phyloP scores from a whole-genome alignment of 2,888 invertebrate genomes.

The Nymphalis urticae region DNA sequence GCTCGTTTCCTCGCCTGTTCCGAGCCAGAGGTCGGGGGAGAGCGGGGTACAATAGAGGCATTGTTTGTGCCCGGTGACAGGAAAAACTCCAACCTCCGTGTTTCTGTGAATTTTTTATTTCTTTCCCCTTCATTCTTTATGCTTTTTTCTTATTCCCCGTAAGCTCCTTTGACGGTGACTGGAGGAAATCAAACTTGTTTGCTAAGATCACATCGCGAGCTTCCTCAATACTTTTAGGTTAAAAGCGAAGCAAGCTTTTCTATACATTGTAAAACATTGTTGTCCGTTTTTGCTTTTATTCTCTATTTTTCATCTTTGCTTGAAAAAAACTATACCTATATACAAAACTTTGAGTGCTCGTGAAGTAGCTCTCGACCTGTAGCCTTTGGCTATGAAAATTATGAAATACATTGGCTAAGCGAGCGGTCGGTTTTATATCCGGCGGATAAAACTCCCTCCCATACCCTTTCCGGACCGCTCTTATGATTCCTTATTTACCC shows the following conservation, averaged over 20 bases:
- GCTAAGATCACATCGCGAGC: constrained; percentile 38
- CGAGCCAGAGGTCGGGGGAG: constrained; percentile 51
- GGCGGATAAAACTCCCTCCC: constrained; percentile 54
- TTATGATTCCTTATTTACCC: constrained; percentile 74
- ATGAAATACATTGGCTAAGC: constrained; percentile 46
- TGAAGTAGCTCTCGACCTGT: constrained; percentile 53
- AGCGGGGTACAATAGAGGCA: constrained; percentile 69
- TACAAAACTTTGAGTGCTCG: constrained; percentile 32
- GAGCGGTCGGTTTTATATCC: constrained; percentile 59
- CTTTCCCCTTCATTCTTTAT: constrained; percentile 59
- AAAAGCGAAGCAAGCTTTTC: constrained; percentile 37
- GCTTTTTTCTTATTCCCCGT: constrained; percentile 61
- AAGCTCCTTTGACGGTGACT: constrained; percentile 71
- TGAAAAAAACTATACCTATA: background rate
- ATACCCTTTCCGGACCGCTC: constrained; percentile 62
- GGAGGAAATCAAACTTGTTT: constrained; percentile 73
- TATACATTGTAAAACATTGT: background rate
- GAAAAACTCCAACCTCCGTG: constrained; percentile 82
- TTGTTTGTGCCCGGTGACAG: constrained; percentile 82
- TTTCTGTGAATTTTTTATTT: constrained; percentile 80
- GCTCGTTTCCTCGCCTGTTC: constrained; percentile 76
- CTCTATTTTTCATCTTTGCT: background rate
- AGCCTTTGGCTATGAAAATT: constrained; percentile 49
- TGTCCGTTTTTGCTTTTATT: background rate
- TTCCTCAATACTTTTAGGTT: constrained; percentile 28